Conservation (phyloP, 2,888 invertebrate genomes). For the Coremacera marginata region DNA sequence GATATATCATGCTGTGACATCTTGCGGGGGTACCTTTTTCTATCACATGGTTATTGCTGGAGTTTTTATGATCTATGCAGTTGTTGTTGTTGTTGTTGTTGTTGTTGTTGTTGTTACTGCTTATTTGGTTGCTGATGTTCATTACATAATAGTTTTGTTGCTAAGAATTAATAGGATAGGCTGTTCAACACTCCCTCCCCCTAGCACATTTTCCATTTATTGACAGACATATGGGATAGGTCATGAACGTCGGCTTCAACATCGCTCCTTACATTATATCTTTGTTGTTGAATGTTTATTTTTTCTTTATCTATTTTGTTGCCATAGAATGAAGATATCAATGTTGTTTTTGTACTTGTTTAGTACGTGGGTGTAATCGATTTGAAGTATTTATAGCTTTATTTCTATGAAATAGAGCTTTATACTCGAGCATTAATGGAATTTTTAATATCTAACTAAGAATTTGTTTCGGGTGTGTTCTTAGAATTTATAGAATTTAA, state of each 20-base stretch:
- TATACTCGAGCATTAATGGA: too few relatives aligned
- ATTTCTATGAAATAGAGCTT: too few relatives aligned
- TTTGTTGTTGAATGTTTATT: neutral
- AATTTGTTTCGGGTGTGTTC: too few relatives aligned
- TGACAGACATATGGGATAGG: conserved; percentile 4
- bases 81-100: neutral
- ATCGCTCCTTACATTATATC: neutral
- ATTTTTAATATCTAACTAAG: too few relatives aligned
- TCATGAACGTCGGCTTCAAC: neutral
- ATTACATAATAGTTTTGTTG: conserved; percentile 30
- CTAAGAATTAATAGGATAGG: conserved; percentile 25
- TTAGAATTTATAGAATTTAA: too few relatives aligned
- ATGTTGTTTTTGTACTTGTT: neutral
- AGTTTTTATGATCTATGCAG: neutral
- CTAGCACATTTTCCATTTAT: neutral
- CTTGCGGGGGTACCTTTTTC: neutral
- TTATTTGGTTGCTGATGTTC: conserved; percentile 4
- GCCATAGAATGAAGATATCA: conserved; percentile 1
- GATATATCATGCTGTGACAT: conserved; percentile 24
- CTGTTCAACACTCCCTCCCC: neutral
- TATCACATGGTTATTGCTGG: neutral
- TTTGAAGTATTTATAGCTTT: neutral
- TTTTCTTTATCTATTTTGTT: neutral
- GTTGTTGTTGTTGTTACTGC: neutral
- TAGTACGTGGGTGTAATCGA: neutral